Base-by-base conservation (phyloP, 2,113 vertebrate species). In the Pteropus alecto region DNA sequence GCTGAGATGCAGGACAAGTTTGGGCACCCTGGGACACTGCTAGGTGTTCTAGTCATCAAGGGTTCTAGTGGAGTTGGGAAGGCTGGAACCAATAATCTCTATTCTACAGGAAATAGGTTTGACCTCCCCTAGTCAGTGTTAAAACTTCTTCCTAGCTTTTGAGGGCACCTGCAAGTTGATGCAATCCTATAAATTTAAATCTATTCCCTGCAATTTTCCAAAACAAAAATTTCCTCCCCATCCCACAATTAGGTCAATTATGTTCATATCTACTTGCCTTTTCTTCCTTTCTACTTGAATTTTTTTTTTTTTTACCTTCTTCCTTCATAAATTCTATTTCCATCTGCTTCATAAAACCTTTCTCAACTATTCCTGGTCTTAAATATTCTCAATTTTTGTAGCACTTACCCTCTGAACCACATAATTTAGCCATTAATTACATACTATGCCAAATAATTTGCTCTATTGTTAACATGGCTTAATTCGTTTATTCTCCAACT, bases 341-440 rank as follows among this genome's bases (percentile, higher is more conserved):
- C 43, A 33, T 43, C 15, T 84, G 18, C 38, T 96, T 38, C 18
- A 28, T 19, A 30, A 89, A 85, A 67, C 1, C 13, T 54, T 67
- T 63, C 30, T 30, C 54, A 63, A 35, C 60, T 79, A 56, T 90
- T 87, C 43, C 89, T 92, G 24, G 63, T 96, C 87, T 79, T 90
- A 43, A 61, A 54, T 9, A 83, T 38, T 85, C 58, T 90, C 70
- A 84, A 18, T 85, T 94, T 92, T 76, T 77, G 6, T 81, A 92
- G 74, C 16, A 84, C 51, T 92, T 90, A 76, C 41, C 48, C 46
- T 92, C 65, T 35, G 15, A 95, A 94, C 46, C 58, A n/a, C 82
- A 81, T 85, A 88, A 95, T 93, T 93, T 93, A 95, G 60, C 68
- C 18, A 63, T 84, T 96, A 96, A 84, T 96, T 96, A 94, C 24